Base-by-base conservation (phyloP, 2,797 vertebrate genomes). In the Sebastes minor region DNA sequence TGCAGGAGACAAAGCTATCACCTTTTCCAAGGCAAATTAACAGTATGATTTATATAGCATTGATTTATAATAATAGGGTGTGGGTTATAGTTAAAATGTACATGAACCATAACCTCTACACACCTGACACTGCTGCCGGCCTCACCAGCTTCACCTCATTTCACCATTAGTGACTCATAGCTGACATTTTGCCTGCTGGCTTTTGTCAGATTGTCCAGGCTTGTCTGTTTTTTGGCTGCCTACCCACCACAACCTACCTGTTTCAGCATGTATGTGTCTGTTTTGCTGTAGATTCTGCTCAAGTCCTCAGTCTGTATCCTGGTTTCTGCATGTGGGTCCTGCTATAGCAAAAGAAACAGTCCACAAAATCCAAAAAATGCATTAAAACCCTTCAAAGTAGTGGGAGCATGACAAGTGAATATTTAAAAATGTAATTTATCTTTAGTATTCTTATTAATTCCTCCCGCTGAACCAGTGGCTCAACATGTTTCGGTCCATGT, bases 121-220 rank as follows among this genome's bases (percentile, higher is more conserved):
- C 71, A 67, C 59, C 60, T 80, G 60, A 72, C 69, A n/a, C 60
- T 12, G 77, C 62, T 25, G 42, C 35, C 53, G 62, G 55, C 69
- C 33, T 80, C 53, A 8, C 27, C 78, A 52, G 62, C 69, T 63
- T 65, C 52, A 66, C 38, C 60, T 72, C 25, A 28, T 69, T 63
- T 72, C 55, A 63, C 38, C 52, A 66, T 84, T 57, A 57, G 6
- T 78, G 25, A 66, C 56, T 82, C 30, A 28, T 25, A 68, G 52
- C 53, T 76, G 85, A 74, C 74, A 80, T 70, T 73, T 22, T 8
- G 22, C 30, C 71, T 38, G 14, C 25, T 78, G 69, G 68, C 57
- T 80, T 84, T 80, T 73, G 74, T 82, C 71, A 73, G 13, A 42
- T 46, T 62, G 56, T 83, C 55, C 71, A 20, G 4, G 4, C 68